Percentiles rank a stretch among this genome's conserved stretches.
Evolutionary conservation across 1,140 invertebrate species (phyloP).

Genomic region (Listronotus oregonensis): DNA sequence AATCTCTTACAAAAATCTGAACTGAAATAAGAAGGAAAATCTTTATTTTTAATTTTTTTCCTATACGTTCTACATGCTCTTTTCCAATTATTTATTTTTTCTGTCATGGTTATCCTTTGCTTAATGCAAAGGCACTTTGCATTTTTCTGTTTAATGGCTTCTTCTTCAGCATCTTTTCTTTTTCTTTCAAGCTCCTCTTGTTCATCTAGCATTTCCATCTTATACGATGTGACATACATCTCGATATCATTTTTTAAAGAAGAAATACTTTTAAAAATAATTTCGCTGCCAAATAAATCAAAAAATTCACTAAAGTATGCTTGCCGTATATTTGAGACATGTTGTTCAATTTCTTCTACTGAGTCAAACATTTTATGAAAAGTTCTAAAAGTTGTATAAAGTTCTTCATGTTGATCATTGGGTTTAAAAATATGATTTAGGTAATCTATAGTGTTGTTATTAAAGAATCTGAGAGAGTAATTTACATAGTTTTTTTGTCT

Average conservation of each 20-base stretch:
- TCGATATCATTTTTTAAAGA: neutral
- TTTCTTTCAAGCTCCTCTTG: conserved; percentile 7
- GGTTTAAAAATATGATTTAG: conserved; percentile 1
- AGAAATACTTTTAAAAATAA: conserved; percentile 12
- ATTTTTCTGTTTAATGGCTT: neutral
- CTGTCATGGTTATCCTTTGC: conserved; percentile 17
- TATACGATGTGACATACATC: conserved; percentile 1
- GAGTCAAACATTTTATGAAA: conserved; percentile 24
- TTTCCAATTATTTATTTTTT: conserved; percentile 29
- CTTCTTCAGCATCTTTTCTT: neutral
- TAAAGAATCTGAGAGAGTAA: conserved; percentile 24
- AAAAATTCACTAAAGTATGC: neutral
- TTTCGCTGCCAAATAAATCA: neutral
- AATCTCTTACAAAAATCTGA: conserved; percentile 32
- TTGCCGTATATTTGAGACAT: conserved; percentile 4
- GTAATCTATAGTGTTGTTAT: neutral
- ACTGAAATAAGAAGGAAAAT: conserved; percentile 30
- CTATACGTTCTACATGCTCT: conserved; percentile 22
- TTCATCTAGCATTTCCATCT: conserved; percentile 1
- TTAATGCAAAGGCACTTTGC: conserved; percentile 13
- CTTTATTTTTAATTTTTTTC: conserved; percentile 8
- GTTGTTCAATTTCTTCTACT: conserved; percentile 6
- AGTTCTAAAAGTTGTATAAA: conserved; percentile 22
- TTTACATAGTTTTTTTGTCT: conserved; percentile 14
- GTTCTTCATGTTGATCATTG: neutral